Percentiles rank a stretch among this genome's conserved stretches.
These are phyloP conservation scores for Rhagoletis zephyria DNA, from an alignment of 1,140 invertebrate species.

Conservation along the genomic window DNA sequence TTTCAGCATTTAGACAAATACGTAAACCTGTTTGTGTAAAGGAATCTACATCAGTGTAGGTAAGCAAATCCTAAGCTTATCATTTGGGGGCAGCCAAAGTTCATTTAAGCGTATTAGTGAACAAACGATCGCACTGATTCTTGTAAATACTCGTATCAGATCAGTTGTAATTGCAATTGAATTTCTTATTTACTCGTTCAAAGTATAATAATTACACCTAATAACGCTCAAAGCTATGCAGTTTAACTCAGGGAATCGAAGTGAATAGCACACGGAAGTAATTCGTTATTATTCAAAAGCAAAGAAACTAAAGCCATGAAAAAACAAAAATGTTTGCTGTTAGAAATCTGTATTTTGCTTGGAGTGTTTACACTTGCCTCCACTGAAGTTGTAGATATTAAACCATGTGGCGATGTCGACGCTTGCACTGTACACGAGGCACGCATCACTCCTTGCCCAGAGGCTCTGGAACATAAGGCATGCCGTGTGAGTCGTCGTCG, in stretches of 20 bases:
- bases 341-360: neutral
- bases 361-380: constrained; percentile 49
- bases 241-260: neutral
- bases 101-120: neutral
- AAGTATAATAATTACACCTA: neutral
- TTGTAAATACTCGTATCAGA: neutral
- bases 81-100: constrained; percentile 25
- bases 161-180: too few species aligned
- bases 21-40: too few species aligned
- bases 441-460: constrained; percentile 75
- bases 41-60: too few species aligned
- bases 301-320: too few species aligned
- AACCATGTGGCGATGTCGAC: constrained; percentile 59
- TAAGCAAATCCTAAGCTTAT: neutral
- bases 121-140: neutral
- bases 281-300: too few species aligned
- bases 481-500: constrained; percentile 76
- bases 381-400: constrained; percentile 61
- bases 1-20: too few species aligned
- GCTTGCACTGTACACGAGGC: constrained; percentile 76
- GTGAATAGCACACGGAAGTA: neutral
- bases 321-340: neutral
- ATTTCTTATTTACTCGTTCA: neutral
- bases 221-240: neutral
- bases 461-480: constrained; percentile 73